Percentiles rank a stretch among this genome's conserved stretches.
phyloP scores from a whole-genome alignment of 2,113 vertebrate species.

The Lepidothrix coronata region DNA sequence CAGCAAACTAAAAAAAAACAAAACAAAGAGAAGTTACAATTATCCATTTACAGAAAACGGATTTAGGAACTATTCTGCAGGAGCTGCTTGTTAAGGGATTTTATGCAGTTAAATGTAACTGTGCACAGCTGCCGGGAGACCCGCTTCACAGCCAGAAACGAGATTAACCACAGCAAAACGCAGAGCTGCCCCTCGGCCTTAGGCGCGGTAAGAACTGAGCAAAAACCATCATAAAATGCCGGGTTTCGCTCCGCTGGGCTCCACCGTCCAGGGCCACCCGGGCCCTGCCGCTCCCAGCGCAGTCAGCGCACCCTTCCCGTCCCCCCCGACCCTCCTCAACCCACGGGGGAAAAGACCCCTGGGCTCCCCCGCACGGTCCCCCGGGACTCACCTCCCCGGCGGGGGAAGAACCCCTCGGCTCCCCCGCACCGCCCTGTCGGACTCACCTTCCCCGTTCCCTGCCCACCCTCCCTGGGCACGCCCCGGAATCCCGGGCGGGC shows the following conservation, averaged over 20 bases:
- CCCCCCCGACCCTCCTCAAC: not conserved
- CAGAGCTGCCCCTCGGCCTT: not conserved
- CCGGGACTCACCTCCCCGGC: no score
- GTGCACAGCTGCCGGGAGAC: not conserved
- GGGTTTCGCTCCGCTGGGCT: not conserved
- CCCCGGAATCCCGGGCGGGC: fast-evolving
- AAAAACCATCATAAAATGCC: fast-evolving
- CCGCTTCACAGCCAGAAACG: not conserved
- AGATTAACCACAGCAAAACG: not conserved
- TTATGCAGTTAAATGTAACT: not conserved
- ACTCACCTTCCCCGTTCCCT: no score
- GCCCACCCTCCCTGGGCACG: not conserved
- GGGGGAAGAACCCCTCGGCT: no score
- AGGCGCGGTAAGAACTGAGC: not conserved
- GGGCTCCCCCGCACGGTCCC: no score
- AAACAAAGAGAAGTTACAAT: not conserved
- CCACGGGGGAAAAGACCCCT: no score
- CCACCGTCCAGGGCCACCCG: no score
- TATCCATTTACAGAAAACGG: not conserved
- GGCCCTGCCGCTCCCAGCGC: not conserved
- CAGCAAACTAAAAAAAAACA: not conserved
- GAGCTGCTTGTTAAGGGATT: not conserved
- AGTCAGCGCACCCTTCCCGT: fast-evolving
- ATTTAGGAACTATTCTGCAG: not conserved
- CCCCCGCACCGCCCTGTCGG: no score